phyloP scores from a whole-genome alignment of 2,797 vertebrate genomes.

The Melanotaenia nigrans region DNA sequence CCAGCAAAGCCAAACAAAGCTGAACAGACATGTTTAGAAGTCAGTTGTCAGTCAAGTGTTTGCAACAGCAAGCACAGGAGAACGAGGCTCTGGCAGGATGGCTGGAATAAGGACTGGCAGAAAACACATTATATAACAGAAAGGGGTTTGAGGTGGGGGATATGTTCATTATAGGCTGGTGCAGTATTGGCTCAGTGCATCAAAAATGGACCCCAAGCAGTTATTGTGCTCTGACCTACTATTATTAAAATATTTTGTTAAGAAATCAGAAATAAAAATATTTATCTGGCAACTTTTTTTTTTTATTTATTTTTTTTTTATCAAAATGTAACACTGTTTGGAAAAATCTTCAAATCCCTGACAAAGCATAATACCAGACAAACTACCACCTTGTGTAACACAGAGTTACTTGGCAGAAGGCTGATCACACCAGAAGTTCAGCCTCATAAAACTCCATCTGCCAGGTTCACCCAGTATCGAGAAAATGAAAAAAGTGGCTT shows the following conservation, averaged over 20 bases:
- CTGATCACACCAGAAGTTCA: not conserved
- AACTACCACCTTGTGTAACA: too few species aligned
- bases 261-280: too few species aligned
- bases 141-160: not conserved
- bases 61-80: slow-evolving; percentile 1
- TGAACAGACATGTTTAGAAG: slow-evolving; percentile 45
- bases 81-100: slow-evolving; percentile 2
- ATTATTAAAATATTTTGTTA: not conserved
- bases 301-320: too few species aligned
- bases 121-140: not conserved
- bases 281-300: too few species aligned
- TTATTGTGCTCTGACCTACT: too few species aligned
- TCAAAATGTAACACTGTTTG: too few species aligned
- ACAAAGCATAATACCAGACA: too few species aligned
- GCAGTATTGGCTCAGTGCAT: too few species aligned
- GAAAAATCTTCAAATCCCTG: too few species aligned
- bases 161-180: too few species aligned
- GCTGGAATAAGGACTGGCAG: not conserved
- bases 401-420: not conserved
- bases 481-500: not conserved
- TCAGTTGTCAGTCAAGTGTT: slow-evolving; percentile 1
- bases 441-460: not conserved
- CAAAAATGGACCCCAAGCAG: too few species aligned
- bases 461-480: not conserved
- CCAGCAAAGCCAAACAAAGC: slow-evolving; percentile 43